phyloP scores from a whole-genome alignment of 2,113 vertebrate species.

The Malurus cyaneus region DNA sequence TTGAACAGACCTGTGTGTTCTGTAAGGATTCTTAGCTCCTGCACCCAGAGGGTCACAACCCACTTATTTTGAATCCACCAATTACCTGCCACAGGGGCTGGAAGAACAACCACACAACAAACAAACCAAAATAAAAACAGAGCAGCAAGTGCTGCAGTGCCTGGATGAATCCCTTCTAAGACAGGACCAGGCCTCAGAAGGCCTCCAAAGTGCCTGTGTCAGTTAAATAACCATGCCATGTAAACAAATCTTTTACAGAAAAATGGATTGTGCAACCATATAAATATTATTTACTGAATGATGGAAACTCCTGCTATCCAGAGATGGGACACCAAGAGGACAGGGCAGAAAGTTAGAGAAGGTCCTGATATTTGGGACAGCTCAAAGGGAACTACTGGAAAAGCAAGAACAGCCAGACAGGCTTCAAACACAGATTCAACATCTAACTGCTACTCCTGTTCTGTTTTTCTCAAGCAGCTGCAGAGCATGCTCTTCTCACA shows the following conservation, averaged over 20 bases:
- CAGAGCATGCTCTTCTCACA: neutral
- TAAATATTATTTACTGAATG: neutral
- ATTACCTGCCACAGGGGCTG: neutral
- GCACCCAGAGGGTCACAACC: neutral
- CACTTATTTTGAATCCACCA: neutral
- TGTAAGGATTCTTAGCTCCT: neutral
- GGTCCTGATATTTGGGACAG: neutral
- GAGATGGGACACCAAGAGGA: neutral
- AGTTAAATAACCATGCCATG: neutral
- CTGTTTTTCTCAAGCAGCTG: neutral
- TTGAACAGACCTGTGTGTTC: neutral
- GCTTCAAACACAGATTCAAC: neutral
- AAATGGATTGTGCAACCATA: neutral
- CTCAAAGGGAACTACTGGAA: neutral
- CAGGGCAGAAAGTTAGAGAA: neutral
- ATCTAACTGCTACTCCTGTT: neutral
- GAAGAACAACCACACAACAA: neutral
- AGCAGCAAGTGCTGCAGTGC: neutral
- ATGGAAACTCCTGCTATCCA: neutral
- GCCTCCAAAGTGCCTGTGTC: neutral
- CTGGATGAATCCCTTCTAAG: neutral
- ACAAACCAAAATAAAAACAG: neutral
- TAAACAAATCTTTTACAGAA: neutral
- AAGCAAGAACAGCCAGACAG: neutral
- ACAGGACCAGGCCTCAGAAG: neutral